Evolutionary conservation across 2,113 vertebrate species (phyloP).

Genomic region (Antigone vipio): DNA sequence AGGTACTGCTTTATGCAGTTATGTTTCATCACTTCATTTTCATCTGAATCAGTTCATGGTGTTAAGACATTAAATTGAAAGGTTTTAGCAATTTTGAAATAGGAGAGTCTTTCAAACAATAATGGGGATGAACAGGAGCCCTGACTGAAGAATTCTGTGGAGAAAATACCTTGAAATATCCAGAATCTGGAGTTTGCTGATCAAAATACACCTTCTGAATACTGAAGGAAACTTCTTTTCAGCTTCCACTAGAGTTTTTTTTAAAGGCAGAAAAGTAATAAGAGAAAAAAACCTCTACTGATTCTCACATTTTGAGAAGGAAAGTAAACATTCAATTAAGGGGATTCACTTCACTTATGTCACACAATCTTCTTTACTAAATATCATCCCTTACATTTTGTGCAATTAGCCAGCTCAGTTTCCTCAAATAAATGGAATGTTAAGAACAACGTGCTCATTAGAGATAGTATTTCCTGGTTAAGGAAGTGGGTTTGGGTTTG

Average conservation of each 20-base stretch:
- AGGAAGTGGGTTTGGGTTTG: not conserved
- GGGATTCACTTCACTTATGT: not conserved
- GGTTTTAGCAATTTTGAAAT: not conserved
- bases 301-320: not conserved
- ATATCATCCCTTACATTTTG: not conserved
- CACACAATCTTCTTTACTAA: not conserved
- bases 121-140: not conserved
- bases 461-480: not conserved
- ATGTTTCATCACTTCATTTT: not conserved
- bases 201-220: not conserved
- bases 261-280: not conserved
- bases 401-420: not conserved
- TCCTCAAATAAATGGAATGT: not conserved
- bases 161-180: not conserved
- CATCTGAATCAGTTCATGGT: not conserved
- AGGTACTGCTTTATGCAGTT: not conserved
- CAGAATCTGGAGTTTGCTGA: not conserved
- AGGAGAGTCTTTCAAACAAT: not conserved
- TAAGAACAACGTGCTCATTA: not conserved
- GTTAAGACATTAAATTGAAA: not conserved
- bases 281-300: not conserved
- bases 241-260: not conserved
- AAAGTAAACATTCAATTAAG: conserved; percentile 1
- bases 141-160: not conserved
- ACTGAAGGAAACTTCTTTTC: not conserved